phyloP scores from a whole-genome alignment of 2,113 vertebrate species.

The Corydoras sp. region DNA sequence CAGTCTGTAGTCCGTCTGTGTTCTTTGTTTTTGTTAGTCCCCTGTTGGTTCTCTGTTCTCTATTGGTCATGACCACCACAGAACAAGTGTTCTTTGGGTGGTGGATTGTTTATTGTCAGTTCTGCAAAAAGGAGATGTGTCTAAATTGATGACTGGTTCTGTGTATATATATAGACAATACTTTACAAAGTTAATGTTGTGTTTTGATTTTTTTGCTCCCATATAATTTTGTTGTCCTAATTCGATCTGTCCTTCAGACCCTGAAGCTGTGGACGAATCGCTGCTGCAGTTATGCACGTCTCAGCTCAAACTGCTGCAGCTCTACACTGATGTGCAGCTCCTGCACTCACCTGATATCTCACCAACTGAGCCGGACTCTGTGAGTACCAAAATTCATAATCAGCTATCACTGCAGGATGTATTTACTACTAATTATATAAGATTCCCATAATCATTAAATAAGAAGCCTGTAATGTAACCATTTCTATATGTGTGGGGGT shows the following conservation, averaged over 20 bases:
- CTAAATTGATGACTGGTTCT: no score
- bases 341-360: slow-evolving; percentile 60
- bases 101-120: no score
- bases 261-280: slow-evolving; percentile 77
- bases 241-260: slow-evolving; percentile 62
- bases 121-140: no score
- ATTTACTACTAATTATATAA: no score
- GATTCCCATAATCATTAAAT: no score
- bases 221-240: slow-evolving; percentile 21
- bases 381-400: slow-evolving; percentile 2
- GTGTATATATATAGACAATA: neutral
- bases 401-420: no score
- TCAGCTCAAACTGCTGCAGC: slow-evolving; percentile 80
- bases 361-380: slow-evolving; percentile 46
- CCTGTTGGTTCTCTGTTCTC: no score
- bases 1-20: no score
- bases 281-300: slow-evolving; percentile 81
- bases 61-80: no score
- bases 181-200: neutral
- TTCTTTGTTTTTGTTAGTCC: no score
- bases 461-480: no score
- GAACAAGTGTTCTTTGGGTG: no score
- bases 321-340: slow-evolving; percentile 79
- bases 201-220: slow-evolving; percentile 1
- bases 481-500: neutral